Conservation (phyloP, 2,888 invertebrate species). For the Adineta ricciae region DNA sequence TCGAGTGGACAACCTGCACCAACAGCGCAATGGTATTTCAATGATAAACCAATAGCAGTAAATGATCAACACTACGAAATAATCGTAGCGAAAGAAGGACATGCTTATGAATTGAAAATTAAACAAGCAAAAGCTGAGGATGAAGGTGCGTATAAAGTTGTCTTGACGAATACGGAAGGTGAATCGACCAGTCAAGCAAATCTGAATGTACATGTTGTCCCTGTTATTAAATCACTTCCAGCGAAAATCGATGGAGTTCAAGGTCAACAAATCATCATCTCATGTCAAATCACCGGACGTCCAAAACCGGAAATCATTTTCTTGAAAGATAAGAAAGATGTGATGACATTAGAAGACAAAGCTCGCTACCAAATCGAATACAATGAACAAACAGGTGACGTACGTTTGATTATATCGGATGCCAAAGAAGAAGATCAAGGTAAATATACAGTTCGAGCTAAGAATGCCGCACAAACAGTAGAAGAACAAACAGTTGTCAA, state of each 20-base stretch:
- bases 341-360: background rate
- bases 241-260: background rate
- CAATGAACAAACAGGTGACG: background rate
- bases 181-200: background rate
- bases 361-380: background rate
- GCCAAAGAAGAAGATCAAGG: background rate
- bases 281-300: background rate
- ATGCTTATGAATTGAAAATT: background rate
- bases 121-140: slow-evolving; percentile 1
- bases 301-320: slow-evolving; percentile 6
- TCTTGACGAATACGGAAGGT: background rate
- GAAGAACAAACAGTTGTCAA: background rate
- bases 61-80: slow-evolving; percentile 18
- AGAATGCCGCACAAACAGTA: background rate
- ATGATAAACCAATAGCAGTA: slow-evolving; percentile 55
- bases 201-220: background rate
- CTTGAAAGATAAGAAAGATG: slow-evolving; percentile 21
- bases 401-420: background rate
- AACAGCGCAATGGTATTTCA: slow-evolving; percentile 58
- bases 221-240: background rate
- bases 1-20: slow-evolving; percentile 61
- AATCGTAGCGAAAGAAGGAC: background rate
- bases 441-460: slow-evolving; percentile 1
- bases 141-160: background rate
- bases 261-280: background rate